Evolutionary conservation across 2,888 invertebrate genomes (phyloP), one percentile per base, ranked within the genome.

Genomic region (Trichopoda pennipes): DNA sequence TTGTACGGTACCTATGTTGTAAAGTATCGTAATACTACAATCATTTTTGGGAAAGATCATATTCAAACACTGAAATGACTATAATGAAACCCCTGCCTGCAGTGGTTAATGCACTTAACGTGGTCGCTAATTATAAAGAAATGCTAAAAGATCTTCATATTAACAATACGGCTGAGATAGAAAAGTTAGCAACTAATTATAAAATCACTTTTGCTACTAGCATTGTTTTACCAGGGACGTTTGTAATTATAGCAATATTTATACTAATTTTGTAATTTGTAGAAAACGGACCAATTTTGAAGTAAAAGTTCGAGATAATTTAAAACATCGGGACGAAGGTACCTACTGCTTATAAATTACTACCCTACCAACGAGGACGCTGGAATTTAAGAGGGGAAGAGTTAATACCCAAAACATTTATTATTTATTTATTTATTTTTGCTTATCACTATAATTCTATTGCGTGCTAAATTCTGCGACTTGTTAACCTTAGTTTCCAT

Each of bases 371-470:
- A 63, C 63, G 63, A 32, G 47, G 47, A 73, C 8, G 44, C 49
- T 51, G 51, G 63, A 63, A 63, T 63, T 47, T 28, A 23, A 63
- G 63, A 32, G 23, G 63, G 63, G 47, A 63, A 49, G 17, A 49
- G 49, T 63, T 63, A 63, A 63, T 4, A 16, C 16, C 21, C 9
- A 56, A 56, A 42, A 60, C 14, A 14, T 19, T 60, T 42, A 21
- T 16, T 58, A 6, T 8, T 28, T 28, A 23, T 55, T 55, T 35
- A 7, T 35, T 3, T 35, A 7, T 7, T 35, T 35, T 35, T 35
- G 10, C 10, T 35, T 35, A 35, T 3, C 9, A 10, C 9, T 1
- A 35, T 35, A 7, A 35, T 35, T 35, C 9, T 35, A 35, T 35
- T 35, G 35, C 28, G 6, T 28, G 28, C 28, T 28, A 28, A 28